Conservation (phyloP, 2,797 vertebrate genomes). For the Lepus townsendii region DNA sequence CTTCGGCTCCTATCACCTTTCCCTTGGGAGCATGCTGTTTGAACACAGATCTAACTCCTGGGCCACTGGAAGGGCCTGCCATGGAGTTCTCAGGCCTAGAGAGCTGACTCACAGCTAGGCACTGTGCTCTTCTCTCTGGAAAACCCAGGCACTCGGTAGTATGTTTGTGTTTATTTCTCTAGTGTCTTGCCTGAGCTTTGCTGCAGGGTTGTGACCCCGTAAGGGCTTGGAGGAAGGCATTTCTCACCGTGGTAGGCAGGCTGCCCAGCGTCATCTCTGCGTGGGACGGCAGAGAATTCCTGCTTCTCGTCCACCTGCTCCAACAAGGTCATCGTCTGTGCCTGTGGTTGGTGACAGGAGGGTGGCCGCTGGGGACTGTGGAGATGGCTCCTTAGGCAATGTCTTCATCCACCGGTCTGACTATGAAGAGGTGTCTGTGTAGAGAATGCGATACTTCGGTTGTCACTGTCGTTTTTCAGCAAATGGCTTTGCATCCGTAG, state of each 20-base stretch:
- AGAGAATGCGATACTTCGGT: not conserved
- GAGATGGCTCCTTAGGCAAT: not conserved
- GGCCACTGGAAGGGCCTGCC: not conserved
- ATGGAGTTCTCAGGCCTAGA: not conserved
- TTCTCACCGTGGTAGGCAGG: not conserved
- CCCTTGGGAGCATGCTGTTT: not conserved
- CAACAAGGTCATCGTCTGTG: not conserved
- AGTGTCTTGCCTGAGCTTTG: not conserved
- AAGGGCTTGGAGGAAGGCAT: not conserved
- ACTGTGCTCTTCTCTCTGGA: not conserved
- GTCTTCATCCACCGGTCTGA: not conserved
- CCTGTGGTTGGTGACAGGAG: not conserved
- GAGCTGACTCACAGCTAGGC: not conserved
- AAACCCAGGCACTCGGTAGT: not conserved
- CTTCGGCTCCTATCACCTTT: not conserved
- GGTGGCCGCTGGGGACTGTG: not conserved
- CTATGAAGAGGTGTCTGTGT: not conserved
- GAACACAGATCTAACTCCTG: not conserved
- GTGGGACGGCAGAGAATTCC: not conserved
- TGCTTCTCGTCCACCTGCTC: not conserved
- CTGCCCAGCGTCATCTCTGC: not conserved
- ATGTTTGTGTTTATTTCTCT: not conserved
- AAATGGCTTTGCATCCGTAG: not conserved
- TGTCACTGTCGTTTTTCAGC: not conserved
- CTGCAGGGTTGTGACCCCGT: not conserved